Percentiles rank a stretch among this genome's conserved stretches.
Evolutionary conservation across 2,888 invertebrate species (phyloP).

Genomic region (Tetropium fuscum): DNA sequence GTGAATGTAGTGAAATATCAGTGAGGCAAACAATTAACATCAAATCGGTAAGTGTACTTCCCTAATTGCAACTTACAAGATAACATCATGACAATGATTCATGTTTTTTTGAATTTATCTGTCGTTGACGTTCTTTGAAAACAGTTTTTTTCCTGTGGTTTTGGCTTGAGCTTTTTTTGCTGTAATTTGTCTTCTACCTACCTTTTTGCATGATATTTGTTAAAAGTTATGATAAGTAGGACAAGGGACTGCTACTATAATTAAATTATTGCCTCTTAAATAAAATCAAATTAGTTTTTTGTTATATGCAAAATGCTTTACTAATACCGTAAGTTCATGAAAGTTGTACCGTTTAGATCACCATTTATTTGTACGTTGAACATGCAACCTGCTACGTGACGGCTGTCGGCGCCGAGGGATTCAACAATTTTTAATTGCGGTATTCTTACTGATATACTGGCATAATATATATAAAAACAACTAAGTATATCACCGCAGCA

Average conservation of each 20-base stretch:
- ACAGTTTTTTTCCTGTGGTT: conserved; percentile 16
- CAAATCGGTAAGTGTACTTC: conserved; percentile 31
- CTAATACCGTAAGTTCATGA: conserved; percentile 17
- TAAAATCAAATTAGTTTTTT: not conserved
- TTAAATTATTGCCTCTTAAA: conserved; percentile 18
- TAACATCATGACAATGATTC: conserved; percentile 30
- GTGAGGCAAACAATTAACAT: conserved; percentile 1
- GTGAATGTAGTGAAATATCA: conserved; percentile 27
- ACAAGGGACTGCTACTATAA: conserved; percentile 4
- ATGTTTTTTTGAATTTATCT: conserved; percentile 36
- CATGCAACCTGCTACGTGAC: conserved; percentile 25
- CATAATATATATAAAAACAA: no score
- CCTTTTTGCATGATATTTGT: conserved; percentile 12
- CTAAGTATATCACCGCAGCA: no score
- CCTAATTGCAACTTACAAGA: conserved; percentile 19
- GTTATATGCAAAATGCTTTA: conserved; percentile 1
- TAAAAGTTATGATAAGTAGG: not conserved
- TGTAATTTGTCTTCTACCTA: conserved; percentile 3
- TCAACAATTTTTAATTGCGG: conserved; percentile 7
- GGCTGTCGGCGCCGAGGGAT: conserved; percentile 4
- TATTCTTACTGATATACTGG: no score
- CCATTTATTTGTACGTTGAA: conserved; percentile 6
- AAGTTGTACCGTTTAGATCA: conserved; percentile 20
- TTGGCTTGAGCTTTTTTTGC: conserved; percentile 19
- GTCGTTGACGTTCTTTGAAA: conserved; percentile 23